phyloP scores from a whole-genome alignment of 1,140 invertebrate species.

The Papilio polytes region DNA sequence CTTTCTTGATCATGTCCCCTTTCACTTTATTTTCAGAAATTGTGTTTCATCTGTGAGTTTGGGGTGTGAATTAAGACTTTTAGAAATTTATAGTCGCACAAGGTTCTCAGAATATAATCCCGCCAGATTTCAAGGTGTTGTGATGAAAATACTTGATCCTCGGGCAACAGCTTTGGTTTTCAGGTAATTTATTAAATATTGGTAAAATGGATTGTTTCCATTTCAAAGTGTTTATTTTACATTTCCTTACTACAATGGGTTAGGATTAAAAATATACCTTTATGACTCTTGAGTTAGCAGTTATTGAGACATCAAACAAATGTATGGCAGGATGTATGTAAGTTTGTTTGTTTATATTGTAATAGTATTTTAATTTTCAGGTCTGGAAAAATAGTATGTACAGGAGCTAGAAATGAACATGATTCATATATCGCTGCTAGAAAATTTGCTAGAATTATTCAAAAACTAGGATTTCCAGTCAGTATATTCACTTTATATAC shows the following conservation, averaged over 20 bases:
- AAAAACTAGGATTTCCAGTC: constrained; percentile 98
- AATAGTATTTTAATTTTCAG: constrained; percentile 76
- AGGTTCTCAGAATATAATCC: constrained; percentile 99
- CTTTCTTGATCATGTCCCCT: too few species aligned
- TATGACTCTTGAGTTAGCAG: not conserved
- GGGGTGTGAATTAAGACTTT: constrained; percentile 93
- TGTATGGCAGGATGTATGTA: too few species aligned
- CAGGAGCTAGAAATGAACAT: constrained; percentile 98
- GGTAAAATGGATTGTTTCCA: not conserved
- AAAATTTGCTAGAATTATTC: constrained; percentile 99
- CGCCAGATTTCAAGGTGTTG: constrained; percentile 98
- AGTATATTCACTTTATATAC: constrained; percentile 57
- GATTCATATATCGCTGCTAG: constrained; percentile 96
- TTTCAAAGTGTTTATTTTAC: not conserved
- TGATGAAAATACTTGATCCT: constrained; percentile 99
- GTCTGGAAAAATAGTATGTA: constrained; percentile 99
- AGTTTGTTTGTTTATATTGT: not conserved
- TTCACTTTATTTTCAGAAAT: constrained; percentile 86
- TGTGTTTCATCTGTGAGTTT: constrained; percentile 98
- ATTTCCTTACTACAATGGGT: not conserved
- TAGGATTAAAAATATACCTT: not conserved
- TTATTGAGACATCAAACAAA: not conserved
- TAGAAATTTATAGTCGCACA: constrained; percentile 97
- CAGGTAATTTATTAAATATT: constrained; percentile 56
- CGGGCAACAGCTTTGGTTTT: constrained; percentile 99